Evolutionary conservation across 2,113 vertebrate species (phyloP), one percentile per base, ranked within the genome.

Genomic region (Urocolius indicus): DNA sequence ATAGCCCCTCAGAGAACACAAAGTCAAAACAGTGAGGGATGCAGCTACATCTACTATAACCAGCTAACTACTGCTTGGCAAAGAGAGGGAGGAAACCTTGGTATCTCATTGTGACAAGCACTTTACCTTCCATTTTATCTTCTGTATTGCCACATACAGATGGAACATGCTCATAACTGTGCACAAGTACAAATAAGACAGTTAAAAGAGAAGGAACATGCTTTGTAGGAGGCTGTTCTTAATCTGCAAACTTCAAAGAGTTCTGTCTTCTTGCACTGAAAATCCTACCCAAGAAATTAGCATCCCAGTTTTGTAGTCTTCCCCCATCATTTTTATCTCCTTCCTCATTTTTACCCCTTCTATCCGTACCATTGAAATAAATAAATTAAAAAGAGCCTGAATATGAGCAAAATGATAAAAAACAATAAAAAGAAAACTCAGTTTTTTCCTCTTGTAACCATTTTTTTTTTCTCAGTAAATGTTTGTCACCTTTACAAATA

Each of bases 341-440:
- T 9, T 66, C 19, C 2, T 45, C 1, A 7, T 23, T 38, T 80
- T n/a, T 87, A 73, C 34, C 13, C 38, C 38, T 41, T 41, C 38
- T 41, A 41, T 41, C 38, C 38, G 12, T 41, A 41, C 38, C 38
- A 41, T 68, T 52, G 22, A 2, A 3, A 29, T 3, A 43, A 69
- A 26, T 4, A 6, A 8, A 29, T 48, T 3, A 5, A 11, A 29
- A 48, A 67, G 16, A 15, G 0, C 5, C 10, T 61, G 1, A 45
- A 48, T 26, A 41, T 3, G 9, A 3, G 9, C 2, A 84, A 52
- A 84, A 49, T 10, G 4, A 23, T 41, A 8, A 49, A 30, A 74
- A 12, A 43, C 10, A 20, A 1, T 8, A 30, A 38, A 59, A 22
- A 1, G 13, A 6, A 0, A 41, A 41, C 38, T 12, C 38, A 41